Conservation (phyloP, 2,888 invertebrate genomes). For the Trimorus sp. region DNA sequence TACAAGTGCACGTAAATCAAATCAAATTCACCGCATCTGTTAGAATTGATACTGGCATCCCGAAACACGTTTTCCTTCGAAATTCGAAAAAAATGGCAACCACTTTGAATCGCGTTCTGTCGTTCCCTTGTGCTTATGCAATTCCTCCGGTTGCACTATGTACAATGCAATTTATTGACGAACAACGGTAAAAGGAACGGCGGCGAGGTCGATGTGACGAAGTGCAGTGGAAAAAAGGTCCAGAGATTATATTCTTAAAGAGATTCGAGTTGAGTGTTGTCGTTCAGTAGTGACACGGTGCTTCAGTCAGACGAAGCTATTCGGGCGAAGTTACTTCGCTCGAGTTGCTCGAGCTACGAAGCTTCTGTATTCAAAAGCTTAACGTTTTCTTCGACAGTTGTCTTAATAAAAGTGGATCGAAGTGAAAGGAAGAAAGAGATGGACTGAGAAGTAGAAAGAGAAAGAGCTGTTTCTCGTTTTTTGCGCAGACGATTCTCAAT, state of each 20-base stretch:
- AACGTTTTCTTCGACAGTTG: constrained; percentile 28
- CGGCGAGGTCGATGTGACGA: constrained; percentile 14
- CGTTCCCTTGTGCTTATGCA: not conserved
- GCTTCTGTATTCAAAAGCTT: constrained; percentile 31
- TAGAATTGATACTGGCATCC: no score
- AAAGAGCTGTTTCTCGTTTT: constrained; percentile 1
- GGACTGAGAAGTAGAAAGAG: not conserved
- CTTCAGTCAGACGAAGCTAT: constrained; percentile 35
- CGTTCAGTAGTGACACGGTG: constrained; percentile 30
- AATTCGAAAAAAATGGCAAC: no score
- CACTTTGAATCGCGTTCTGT: no score
- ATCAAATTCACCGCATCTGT: no score
- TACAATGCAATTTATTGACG: constrained; percentile 54
- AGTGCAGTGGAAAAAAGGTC: constrained; percentile 31
- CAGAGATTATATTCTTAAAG: constrained; percentile 20
- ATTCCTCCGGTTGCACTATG: constrained; percentile 37
- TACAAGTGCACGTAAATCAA: no score
- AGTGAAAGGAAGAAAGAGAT: not conserved
- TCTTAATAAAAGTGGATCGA: constrained; percentile 29
- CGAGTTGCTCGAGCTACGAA: constrained; percentile 29
- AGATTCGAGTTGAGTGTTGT: constrained; percentile 24
- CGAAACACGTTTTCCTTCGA: not conserved
- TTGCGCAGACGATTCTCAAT: not conserved
- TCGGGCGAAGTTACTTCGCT: constrained; percentile 27
- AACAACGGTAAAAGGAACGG: constrained; percentile 27